Evolutionary conservation across 2,797 vertebrate genomes (phyloP).

Genomic region (Aldrovandia affinis): DNA sequence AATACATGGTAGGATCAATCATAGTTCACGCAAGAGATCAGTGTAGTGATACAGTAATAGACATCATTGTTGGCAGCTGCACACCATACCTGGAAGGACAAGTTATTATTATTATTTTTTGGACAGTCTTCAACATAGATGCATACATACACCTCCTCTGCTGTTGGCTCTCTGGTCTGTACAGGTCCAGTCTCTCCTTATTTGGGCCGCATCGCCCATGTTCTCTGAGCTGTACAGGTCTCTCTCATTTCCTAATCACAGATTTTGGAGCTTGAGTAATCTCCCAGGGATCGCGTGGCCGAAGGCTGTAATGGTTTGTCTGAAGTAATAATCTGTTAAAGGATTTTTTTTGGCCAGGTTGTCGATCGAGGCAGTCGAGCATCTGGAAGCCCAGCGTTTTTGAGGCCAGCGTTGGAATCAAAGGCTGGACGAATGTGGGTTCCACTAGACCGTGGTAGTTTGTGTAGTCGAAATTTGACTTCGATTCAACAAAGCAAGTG

Average conservation of each 20-base stretch:
- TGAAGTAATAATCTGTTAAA: neutral
- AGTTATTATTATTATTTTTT: too few relatives aligned
- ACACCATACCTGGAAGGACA: too few relatives aligned
- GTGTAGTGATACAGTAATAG: too few relatives aligned
- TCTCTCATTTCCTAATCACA: neutral
- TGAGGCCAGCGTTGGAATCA: constrained; percentile 7
- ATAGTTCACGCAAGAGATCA: too few relatives aligned
- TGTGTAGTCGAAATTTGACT: neutral
- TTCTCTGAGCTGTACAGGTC: neutral
- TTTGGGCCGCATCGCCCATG: neutral
- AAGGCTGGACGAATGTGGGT: constrained; percentile 15
- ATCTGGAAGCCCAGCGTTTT: neutral
- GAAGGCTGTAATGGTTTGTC: neutral
- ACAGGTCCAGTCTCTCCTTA: neutral
- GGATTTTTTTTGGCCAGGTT: neutral
- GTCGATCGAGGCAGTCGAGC: neutral
- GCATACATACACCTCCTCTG: neutral
- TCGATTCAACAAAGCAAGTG: neutral
- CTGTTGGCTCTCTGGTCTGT: neutral
- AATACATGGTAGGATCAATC: too few relatives aligned
- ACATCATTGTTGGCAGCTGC: too few relatives aligned
- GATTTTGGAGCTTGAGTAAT: neutral
- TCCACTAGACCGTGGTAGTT: neutral
- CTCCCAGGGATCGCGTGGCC: neutral
- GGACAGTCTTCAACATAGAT: too few relatives aligned